Conservation (phyloP, 2,888 invertebrate genomes). For the Megaustenia siamemsis region DNA sequence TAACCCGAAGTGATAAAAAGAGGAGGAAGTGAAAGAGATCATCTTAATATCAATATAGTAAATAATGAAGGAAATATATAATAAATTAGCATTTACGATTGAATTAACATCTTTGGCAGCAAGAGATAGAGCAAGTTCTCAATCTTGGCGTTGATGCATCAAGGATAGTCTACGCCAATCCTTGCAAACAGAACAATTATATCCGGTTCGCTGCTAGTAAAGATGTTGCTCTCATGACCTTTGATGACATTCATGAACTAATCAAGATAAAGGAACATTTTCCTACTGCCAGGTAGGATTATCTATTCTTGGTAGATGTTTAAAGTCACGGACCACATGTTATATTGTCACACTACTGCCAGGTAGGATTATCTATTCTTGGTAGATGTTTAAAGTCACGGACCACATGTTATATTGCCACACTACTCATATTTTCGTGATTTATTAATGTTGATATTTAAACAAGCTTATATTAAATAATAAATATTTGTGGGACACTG, state of each 20-base stretch:
- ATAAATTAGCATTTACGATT: background rate
- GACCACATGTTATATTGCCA: background rate
- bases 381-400: background rate
- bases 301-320: background rate
- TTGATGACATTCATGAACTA: slow-evolving; percentile 94
- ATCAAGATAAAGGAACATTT: slow-evolving; percentile 90
- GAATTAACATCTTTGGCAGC: slow-evolving; percentile 78
- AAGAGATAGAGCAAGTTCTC: slow-evolving; percentile 90
- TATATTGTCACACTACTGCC: background rate
- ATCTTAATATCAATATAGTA: too few species aligned
- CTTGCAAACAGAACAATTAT: slow-evolving; percentile 93
- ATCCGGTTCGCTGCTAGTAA: slow-evolving; percentile 88
- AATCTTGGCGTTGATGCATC: slow-evolving; percentile 86
- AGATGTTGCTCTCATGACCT: slow-evolving; percentile 91
- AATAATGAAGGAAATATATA: too few species aligned
- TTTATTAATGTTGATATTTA: background rate
- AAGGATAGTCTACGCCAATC: slow-evolving; percentile 95
- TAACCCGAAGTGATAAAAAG: too few species aligned
- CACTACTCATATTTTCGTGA: background rate
- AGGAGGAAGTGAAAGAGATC: too few species aligned
- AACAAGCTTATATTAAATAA: background rate
- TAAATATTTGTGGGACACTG: background rate
- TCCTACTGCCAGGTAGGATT: slow-evolving; percentile 84
- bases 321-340: background rate
- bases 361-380: background rate